Percentiles rank a stretch among this genome's conserved stretches.
phyloP scores from a whole-genome alignment of 2,113 vertebrate genomes.

The Otis tarda region DNA sequence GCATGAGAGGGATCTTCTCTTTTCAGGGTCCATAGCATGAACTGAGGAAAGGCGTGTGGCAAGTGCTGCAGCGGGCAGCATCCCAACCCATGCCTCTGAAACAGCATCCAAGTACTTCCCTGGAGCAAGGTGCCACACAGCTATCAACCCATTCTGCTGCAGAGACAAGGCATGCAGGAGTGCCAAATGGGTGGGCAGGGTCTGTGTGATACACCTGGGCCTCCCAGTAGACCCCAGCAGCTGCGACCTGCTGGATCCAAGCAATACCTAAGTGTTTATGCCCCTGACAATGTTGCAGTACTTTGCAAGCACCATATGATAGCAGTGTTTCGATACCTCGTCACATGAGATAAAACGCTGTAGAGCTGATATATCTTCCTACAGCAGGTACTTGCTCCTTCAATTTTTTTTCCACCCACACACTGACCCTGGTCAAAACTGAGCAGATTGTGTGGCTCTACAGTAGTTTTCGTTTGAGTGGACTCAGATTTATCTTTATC shows the following conservation, averaged over 20 bases:
- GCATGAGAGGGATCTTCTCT: not conserved
- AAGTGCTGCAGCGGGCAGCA: not conserved
- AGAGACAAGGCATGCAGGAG: not conserved
- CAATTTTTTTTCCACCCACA: not conserved
- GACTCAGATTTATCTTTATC: not conserved
- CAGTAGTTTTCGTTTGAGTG: not conserved
- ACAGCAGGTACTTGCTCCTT: not conserved
- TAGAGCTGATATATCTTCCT: not conserved
- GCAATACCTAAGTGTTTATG: not conserved
- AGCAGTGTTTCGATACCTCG: accelerated
- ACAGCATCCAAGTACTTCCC: not conserved
- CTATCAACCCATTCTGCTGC: not conserved
- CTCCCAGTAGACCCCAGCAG: not conserved
- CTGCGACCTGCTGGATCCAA: not conserved
- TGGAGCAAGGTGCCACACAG: not conserved
- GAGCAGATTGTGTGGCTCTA: not conserved
- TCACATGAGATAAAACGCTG: not conserved
- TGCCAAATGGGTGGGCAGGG: not conserved
- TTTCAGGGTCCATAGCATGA: not conserved
- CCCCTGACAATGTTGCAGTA: accelerated
- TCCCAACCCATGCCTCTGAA: not conserved
- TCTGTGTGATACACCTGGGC: not conserved
- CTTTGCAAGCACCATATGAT: accelerated
- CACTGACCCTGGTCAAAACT: not conserved
- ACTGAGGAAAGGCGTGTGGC: not conserved